A percentile compares a stretch with the other conserved stretches of the same genome.
Evolutionary conservation across 2,797 vertebrate species (phyloP).

Genomic region (Centroberyx gerrardi): DNA sequence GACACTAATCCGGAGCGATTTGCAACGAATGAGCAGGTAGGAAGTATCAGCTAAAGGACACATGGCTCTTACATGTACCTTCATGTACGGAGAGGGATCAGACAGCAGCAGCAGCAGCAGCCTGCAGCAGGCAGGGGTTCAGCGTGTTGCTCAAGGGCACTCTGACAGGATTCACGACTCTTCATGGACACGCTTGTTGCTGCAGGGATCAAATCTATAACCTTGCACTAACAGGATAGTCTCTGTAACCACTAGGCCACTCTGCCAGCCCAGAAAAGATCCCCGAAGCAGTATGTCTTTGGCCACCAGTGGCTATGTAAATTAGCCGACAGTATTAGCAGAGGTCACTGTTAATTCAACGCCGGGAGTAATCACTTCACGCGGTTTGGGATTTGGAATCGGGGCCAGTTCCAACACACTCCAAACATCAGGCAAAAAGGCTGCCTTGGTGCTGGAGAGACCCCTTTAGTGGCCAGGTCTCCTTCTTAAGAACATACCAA

Average conservation of each 20-base stretch:
- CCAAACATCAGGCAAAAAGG: constrained; percentile 12
- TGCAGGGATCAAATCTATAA: neutral
- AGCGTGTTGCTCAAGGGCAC: constrained; percentile 41
- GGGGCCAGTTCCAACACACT: neutral
- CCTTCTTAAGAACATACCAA: no score
- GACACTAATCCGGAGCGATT: constrained; percentile 20
- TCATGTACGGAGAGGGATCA: no score
- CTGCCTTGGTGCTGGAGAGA: neutral
- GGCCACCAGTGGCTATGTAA: constrained; percentile 8
- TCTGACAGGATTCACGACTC: neutral
- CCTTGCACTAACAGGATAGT: no score
- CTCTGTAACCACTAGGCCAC: no score
- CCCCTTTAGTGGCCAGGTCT: no score
- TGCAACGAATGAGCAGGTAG: neutral
- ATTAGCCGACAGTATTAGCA: constrained; percentile 32
- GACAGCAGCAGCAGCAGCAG: neutral
- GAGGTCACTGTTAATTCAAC: constrained; percentile 48
- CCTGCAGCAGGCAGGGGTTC: neutral
- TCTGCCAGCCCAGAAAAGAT: neutral
- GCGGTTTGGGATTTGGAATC: constrained; percentile 10
- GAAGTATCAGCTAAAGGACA: neutral
- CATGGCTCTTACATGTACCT: neutral
- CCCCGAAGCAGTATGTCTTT: constrained; percentile 1
- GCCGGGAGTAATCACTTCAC: constrained; percentile 34
- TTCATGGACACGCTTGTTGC: neutral